Evolutionary conservation across 2,888 invertebrate species (phyloP), one percentile per base, ranked within the genome.

Genomic region (Syrista parreyssii): DNA sequence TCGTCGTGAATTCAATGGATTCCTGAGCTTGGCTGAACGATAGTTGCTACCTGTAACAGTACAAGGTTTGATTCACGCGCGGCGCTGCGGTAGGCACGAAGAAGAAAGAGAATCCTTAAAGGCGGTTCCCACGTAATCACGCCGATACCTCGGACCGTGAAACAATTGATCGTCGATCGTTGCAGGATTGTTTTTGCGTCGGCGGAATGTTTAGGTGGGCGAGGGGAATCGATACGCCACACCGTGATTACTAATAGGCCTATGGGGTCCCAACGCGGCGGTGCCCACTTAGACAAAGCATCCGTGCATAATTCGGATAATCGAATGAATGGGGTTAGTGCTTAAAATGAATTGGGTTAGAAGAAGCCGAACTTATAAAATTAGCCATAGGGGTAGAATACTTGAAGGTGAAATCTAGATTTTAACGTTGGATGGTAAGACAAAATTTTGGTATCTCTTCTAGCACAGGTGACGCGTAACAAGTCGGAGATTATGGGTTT

Each of bases 271-370:
- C 69, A 79, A 77, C 79, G 55, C 23, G 77, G 77, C 77, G 77
- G 77, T 69, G 76, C 79, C 79, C 81, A 75, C 79, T 82, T 76
- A 81, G 68, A 80, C 80, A 79, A 79, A 84, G 80, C 83, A 81
- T 78, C 81, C 84, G 85, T 84, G 83, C 78, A 86, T 84, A 85
- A 86, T 86, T 86, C 81, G 81, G 68, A 75, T 85, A 84, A 85
- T 85, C 84, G 85, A 85, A 86, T 85, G 74, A 74, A 77, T 74
- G 40, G 77, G 77, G 77, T 77, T 75, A 55, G 77, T 76, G 55
- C 23, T 71, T 71, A 68, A 69, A 75, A 77, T 77, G 69, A 77
- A 77, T 75, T 32, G 75, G 75, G 71, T 77, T 40, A 75, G 77
- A 75, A 74, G 55, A 40, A 77, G 30, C 40, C 40, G 75, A 40